Evolutionary conservation across 2,797 vertebrate genomes (phyloP).

Genomic region (Borostomias antarcticus): DNA sequence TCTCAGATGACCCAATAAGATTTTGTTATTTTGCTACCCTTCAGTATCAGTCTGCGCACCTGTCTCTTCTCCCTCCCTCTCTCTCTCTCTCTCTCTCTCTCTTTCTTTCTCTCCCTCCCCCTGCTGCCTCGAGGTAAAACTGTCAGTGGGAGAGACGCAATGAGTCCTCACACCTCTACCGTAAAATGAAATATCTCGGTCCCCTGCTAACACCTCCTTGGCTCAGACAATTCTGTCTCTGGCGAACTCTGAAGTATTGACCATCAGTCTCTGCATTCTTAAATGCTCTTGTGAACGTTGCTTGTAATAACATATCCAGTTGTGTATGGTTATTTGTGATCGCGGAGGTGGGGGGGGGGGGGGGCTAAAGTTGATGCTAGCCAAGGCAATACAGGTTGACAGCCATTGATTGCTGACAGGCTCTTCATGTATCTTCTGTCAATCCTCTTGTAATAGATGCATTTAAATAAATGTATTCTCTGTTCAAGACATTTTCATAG

Average conservation of each 20-base stretch:
- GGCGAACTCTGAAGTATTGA: slow-evolving; percentile 20
- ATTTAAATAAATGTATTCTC: too few relatives aligned
- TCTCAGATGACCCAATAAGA: slow-evolving; percentile 37
- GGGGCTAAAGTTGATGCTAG: background rate
- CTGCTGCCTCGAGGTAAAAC: slow-evolving; percentile 36
- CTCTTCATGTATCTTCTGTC: background rate
- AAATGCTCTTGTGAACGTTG: slow-evolving; percentile 5
- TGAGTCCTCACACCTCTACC: slow-evolving; percentile 49
- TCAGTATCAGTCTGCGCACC: slow-evolving; percentile 22
- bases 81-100: background rate
- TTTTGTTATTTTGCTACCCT: slow-evolving; percentile 41
- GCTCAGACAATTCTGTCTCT: background rate
- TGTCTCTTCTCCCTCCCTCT: slow-evolving; percentile 21
- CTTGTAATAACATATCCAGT: background rate
- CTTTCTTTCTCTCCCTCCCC: background rate
- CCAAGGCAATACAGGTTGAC: background rate
- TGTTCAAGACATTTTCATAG: too few relatives aligned
- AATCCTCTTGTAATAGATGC: too few relatives aligned
- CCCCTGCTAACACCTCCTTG: too few relatives aligned
- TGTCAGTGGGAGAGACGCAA: slow-evolving; percentile 48
- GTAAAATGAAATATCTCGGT: slow-evolving; percentile 23
- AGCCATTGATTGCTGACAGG: background rate
- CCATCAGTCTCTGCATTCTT: background rate
- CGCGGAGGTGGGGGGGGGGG: too few relatives aligned
- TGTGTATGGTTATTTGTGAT: background rate